A percentile compares a stretch with the other conserved stretches of the same genome.
Evolutionary conservation across 2,888 invertebrate species (phyloP).

Genomic region (Physocephala rufipes): DNA sequence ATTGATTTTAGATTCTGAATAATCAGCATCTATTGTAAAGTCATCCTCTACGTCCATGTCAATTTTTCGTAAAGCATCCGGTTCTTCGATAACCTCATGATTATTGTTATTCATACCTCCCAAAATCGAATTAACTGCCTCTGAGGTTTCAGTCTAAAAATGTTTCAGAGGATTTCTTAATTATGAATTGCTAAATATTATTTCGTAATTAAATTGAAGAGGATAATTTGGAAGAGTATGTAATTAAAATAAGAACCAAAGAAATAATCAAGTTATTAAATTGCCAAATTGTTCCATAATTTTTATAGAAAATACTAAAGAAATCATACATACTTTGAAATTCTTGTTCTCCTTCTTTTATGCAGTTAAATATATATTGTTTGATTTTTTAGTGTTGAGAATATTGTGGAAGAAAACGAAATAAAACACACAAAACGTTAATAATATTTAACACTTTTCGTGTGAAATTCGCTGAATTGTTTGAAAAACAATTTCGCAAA

Average conservation of each 20-base stretch:
- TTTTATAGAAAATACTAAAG: conserved; percentile 17
- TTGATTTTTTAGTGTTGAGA: conserved; percentile 23
- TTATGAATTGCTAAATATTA: too few species aligned
- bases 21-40: conserved; percentile 42
- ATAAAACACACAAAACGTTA: conserved; percentile 35
- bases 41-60: conserved; percentile 50
- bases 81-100: conserved; percentile 46
- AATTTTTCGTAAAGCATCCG: conserved; percentile 42
- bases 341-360: conserved; percentile 26
- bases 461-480: conserved; percentile 3
- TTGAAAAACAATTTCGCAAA: not conserved
- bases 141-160: conserved; percentile 62
- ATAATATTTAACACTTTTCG: conserved; percentile 18
- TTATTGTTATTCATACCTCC: conserved; percentile 41
- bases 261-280: not conserved
- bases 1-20: conserved; percentile 46
- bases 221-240: conserved; percentile 7
- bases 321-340: conserved; percentile 39
- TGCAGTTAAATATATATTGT: conserved; percentile 2
- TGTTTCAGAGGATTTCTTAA: not conserved
- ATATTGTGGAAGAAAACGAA: conserved; percentile 29
- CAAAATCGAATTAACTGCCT: conserved; percentile 64
- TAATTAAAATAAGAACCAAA: conserved; percentile 2
- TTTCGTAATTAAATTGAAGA: too few species aligned
- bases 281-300: conserved; percentile 16